A percentile compares a stretch with the other conserved stretches of the same genome.
phyloP scores from a whole-genome alignment of 2,113 vertebrate species.

The Serinus canaria region DNA sequence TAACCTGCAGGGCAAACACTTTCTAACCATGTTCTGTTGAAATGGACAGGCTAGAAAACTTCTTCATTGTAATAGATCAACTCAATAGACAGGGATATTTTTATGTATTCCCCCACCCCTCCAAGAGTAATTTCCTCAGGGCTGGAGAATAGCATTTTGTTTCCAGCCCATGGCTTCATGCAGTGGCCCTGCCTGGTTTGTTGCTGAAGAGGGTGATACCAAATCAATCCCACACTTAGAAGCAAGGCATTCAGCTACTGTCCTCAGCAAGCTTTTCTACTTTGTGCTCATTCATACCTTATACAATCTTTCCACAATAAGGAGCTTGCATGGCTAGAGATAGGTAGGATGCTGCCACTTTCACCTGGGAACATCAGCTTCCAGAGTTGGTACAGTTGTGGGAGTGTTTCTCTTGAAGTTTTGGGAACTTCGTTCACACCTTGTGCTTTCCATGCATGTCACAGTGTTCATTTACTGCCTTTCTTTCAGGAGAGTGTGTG shows the following conservation, averaged over 20 bases:
- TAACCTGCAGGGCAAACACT: background rate
- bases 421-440: background rate
- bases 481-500: background rate
- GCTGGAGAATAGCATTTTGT: background rate
- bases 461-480: background rate
- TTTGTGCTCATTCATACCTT: background rate
- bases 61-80: background rate
- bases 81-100: background rate
- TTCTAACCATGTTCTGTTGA: background rate
- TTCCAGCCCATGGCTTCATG: background rate
- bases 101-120: background rate
- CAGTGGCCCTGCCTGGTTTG: fast-evolving
- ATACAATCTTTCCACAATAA: background rate
- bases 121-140: background rate
- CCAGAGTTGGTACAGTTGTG: background rate
- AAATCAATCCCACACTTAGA: background rate
- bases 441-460: background rate
- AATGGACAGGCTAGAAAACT: background rate
- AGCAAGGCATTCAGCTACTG: background rate
- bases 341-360: background rate
- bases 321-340: background rate
- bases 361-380: background rate
- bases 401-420: background rate
- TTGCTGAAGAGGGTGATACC: background rate
- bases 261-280: background rate